phyloP scores from a whole-genome alignment of 2,888 invertebrate genomes.

The Cerastis rubricosa region DNA sequence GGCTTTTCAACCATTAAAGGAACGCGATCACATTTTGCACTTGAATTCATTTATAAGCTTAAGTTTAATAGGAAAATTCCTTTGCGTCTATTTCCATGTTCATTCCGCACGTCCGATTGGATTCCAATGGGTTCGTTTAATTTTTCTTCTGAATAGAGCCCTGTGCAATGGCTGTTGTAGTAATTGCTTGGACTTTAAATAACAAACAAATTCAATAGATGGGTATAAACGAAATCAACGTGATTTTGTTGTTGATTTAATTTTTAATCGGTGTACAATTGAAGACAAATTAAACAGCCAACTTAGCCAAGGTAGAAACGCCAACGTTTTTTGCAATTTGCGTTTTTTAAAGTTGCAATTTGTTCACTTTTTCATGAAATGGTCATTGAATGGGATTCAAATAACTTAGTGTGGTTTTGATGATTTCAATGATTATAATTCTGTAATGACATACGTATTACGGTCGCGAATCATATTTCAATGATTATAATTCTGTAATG shows the following conservation, averaged over 20 bases:
- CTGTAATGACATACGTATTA: no score
- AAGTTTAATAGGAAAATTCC: conserved; percentile 72
- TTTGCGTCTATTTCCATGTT: conserved; percentile 58
- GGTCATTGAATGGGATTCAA: no score
- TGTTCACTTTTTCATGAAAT: no score
- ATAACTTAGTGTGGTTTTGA: no score
- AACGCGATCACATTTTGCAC: conserved; percentile 38
- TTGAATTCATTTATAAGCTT: conserved; percentile 71
- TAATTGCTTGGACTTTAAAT: conserved; percentile 49
- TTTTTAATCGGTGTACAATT: not conserved
- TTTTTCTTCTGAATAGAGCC: conserved; percentile 67
- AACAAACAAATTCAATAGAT: conserved; percentile 7
- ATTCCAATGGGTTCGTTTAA: conserved; percentile 67
- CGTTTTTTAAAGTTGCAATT: no score
- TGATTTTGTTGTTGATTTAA: conserved; percentile 3
- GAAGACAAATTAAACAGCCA: not conserved
- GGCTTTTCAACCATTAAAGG: conserved; percentile 7
- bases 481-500: no score
- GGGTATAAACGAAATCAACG: not conserved
- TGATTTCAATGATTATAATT: no score
- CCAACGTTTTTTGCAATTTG: no score
- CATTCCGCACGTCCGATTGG: conserved; percentile 55
- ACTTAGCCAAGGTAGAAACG: no score
- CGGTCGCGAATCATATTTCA: no score
- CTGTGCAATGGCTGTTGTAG: conserved; percentile 40